A percentile compares a stretch with the other conserved stretches of the same genome.
phyloP scores from a whole-genome alignment of 2,113 vertebrate genomes.

The Istiophorus platypterus region DNA sequence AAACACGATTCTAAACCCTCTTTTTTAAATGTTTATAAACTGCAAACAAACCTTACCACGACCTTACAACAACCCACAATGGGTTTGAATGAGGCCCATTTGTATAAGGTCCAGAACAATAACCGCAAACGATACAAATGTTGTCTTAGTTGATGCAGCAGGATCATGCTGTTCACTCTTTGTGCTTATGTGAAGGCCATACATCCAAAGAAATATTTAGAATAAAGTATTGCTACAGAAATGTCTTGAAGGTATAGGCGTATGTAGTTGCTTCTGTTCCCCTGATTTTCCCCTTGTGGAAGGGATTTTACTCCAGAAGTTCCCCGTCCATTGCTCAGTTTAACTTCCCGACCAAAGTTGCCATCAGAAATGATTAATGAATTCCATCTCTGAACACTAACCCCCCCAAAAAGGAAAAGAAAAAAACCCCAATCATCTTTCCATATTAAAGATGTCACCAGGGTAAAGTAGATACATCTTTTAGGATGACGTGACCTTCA shows the following conservation, averaged over 20 bases:
- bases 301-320: background rate
- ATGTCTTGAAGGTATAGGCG: background rate
- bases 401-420: too few relatives aligned
- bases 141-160: background rate
- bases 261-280: background rate
- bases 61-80: too few relatives aligned
- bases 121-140: too few relatives aligned
- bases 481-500: too few relatives aligned
- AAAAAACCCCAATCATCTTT: background rate
- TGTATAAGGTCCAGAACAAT: too few relatives aligned
- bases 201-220: too few relatives aligned
- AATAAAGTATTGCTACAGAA: background rate
- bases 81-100: too few relatives aligned
- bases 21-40: background rate
- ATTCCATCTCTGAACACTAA: background rate
- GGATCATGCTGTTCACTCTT: background rate
- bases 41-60: background rate
- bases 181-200: too few relatives aligned
- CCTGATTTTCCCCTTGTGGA: background rate
- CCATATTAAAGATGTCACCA: background rate
- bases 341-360: background rate
- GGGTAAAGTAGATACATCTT: background rate
- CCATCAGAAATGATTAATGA: background rate
- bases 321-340: background rate
- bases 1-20: background rate